Base-by-base conservation (phyloP, 2,113 vertebrate species). In the Gambusia affinis region DNA sequence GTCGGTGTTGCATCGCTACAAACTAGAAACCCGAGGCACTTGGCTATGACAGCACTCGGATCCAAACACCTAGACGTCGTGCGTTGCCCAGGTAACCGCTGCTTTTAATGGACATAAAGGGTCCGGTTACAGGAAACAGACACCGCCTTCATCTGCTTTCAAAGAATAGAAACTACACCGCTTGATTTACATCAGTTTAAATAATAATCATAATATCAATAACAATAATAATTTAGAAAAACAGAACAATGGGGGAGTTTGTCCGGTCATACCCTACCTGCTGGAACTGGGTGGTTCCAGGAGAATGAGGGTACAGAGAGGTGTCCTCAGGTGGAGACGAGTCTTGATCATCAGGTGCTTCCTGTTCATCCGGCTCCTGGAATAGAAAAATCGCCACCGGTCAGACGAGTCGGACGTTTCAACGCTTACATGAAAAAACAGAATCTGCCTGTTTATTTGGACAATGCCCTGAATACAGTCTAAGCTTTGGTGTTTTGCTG, bases 311-410 rank as follows among this genome's bases (percentile, higher is more conserved):
- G 91, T 99, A 99, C 72, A 98, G 93, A 44, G 97, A 96, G 10
- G 97, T 98, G 94, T 99, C 98, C 94, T 99, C 98, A 64, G 98
- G 98, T 73, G 97, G 98, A 89, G 98, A 97, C 24, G 98, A 96
- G 76, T 99, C 98, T 90, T 98, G 98, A 91, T 99, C 98, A 84
- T 99, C 98, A 37, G 97, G 96, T 77, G 96, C 97, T 92, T 99
- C 98, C 92, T 98, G 97, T 93, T 99, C 98, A 89, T 99, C 98
- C 54, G 96, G 97, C 92, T 99, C 98, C 98, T 99, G 28, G 81
- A 85, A 80, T 67, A 65, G 8, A 66, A 92, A 60, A 67, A 64
- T 77, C 39, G 80, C 30, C 60, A 35, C 63, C n/a, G 35, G 39
- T 79, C 82, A 35, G 27, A 35, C n/a, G n/a, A 24, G 14, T 64